A percentile compares a stretch with the other conserved stretches of the same genome.
These are phyloP conservation scores for Holothuria scabra DNA, from an alignment of 53 echinoderm and acorn worm genomes.

Conservation along the genomic window DNA sequence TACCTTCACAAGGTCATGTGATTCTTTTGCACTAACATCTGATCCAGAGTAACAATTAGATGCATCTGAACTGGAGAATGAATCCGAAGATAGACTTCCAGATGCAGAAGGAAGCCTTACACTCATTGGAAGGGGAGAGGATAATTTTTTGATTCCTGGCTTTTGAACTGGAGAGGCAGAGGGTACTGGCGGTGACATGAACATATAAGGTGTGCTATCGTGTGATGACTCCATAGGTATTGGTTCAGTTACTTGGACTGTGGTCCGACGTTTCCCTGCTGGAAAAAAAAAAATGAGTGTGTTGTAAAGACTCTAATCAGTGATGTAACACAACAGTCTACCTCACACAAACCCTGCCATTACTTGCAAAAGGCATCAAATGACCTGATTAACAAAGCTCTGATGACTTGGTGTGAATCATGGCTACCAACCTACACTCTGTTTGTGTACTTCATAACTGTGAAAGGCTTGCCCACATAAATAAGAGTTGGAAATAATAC, in stretches of 20 bases:
- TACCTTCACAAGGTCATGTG: neutral
- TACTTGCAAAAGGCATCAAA: too few relatives aligned
- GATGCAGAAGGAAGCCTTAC: neutral
- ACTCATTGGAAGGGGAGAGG: neutral
- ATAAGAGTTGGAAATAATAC: too few relatives aligned
- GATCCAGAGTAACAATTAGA: neutral
- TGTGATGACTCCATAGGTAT: constrained; percentile 10
- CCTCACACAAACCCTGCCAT: too few relatives aligned
- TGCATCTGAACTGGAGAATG: neutral
- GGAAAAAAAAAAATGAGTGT: neutral
- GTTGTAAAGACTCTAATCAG: too few relatives aligned
- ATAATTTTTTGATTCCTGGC: neutral
- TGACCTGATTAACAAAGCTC: too few relatives aligned
- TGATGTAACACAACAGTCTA: too few relatives aligned
- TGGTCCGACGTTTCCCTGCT: constrained; percentile 32
- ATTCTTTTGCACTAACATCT: neutral
- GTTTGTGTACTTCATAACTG: too few relatives aligned
- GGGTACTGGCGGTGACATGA: constrained; percentile 41
- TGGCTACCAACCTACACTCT: too few relatives aligned
- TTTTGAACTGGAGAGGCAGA: neutral
- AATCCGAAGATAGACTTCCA: neutral
- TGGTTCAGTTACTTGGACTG: neutral
- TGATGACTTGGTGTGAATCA: too few relatives aligned
- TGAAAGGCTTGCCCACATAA: too few relatives aligned
- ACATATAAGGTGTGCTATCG: constrained; percentile 43